Conservation (phyloP, 2,113 vertebrate species). For the Tangachromis dhanisi region DNA sequence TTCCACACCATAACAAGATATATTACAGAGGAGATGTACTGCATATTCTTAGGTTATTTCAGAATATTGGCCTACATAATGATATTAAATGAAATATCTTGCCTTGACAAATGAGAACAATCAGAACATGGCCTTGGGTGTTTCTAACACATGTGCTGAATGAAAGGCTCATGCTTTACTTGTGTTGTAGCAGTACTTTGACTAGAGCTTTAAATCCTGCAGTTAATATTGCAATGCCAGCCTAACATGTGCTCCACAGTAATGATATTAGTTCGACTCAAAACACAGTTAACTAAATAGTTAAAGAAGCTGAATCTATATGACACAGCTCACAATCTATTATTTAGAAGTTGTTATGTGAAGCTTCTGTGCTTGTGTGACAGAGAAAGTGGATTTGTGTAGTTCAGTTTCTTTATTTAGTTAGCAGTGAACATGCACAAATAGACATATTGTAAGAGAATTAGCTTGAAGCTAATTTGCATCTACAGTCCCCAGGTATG, state of each 20-base stretch:
- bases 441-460: neutral
- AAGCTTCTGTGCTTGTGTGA: neutral
- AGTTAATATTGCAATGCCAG: neutral
- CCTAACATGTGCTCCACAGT: neutral
- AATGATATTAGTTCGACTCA: neutral
- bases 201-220: neutral
- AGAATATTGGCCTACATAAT: neutral
- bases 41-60: neutral
- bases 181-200: neutral
- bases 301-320: neutral
- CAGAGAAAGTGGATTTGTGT: neutral
- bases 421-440: neutral
- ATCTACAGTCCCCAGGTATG: neutral
- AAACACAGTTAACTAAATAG: neutral
- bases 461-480: neutral
- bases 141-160: neutral
- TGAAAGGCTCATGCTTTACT: neutral
- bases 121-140: conserved; percentile 11
- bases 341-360: neutral
- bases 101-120: conserved; percentile 28
- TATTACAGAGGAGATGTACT: neutral
- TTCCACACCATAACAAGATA: neutral
- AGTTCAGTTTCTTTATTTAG: neutral
- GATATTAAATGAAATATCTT: conserved; percentile 3
- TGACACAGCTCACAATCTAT: neutral